These are phyloP conservation scores for Tauraco erythrolophus DNA, from an alignment of 2,113 vertebrate genomes.

Conservation along the genomic window DNA sequence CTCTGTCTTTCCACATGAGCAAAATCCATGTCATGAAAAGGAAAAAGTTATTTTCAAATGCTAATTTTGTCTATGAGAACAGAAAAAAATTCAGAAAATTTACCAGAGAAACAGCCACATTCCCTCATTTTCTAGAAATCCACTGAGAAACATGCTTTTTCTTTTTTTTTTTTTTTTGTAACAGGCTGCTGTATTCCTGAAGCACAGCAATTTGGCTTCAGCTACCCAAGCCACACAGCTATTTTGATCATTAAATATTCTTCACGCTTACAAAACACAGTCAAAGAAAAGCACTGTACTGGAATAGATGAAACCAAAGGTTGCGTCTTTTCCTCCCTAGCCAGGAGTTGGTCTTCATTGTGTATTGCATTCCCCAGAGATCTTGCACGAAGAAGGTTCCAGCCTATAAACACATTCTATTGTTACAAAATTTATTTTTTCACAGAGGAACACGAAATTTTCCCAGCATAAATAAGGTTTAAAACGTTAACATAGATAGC, in stretches of 20 bases:
- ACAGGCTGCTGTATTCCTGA: not conserved
- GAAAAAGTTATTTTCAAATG: not conserved
- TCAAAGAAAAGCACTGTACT: not conserved
- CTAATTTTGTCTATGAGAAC: not conserved
- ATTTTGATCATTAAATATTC: not conserved
- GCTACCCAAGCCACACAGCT: not conserved
- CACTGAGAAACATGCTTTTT: not conserved
- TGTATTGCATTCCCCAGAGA: not conserved
- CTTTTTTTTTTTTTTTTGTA: not conserved
- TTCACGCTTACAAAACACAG: not conserved
- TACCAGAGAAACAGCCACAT: not conserved
- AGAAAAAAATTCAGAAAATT: not conserved
- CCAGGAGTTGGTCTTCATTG: rapidly evolving
- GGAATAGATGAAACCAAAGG: not conserved
- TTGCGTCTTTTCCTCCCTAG: not conserved
- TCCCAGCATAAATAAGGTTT: not conserved
- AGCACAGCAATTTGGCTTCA: not conserved
- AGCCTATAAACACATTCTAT: not conserved
- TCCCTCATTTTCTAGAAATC: not conserved
- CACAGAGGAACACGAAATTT: not conserved
- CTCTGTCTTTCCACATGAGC: not conserved
- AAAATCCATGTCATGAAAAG: not conserved
- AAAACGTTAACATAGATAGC: not conserved
- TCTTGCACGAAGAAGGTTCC: not conserved
- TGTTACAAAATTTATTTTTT: not conserved